phyloP scores from a whole-genome alignment of 1,140 invertebrate genomes.

The Antheraea mylitta region DNA sequence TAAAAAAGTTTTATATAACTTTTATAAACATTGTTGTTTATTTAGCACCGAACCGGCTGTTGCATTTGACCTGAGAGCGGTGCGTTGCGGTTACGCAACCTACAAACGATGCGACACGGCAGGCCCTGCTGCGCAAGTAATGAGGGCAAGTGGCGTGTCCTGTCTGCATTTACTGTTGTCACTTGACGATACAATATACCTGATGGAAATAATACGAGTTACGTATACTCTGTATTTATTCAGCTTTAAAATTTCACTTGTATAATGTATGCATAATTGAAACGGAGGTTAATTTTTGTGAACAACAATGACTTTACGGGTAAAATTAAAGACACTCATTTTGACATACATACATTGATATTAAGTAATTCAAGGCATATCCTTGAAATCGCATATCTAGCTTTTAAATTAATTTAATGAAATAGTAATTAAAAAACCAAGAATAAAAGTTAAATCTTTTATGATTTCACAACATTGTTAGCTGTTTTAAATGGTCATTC shows the following conservation, averaged over 20 bases:
- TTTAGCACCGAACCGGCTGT: no score
- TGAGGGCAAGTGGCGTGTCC: constrained; percentile 58
- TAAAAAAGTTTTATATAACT: no score
- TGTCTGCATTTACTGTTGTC: constrained; percentile 29
- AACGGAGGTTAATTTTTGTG: constrained; percentile 11
- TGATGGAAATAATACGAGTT: background rate
- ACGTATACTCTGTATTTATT: background rate
- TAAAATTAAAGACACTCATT: background rate
- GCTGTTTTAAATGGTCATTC: no score
- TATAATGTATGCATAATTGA: constrained; percentile 8
- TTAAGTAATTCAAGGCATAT: no score
- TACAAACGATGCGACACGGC: constrained; percentile 9
- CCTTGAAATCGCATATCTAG: no score
- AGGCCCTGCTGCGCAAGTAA: constrained; percentile 28
- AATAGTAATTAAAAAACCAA: no score
- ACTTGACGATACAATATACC: background rate
- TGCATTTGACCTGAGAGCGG: no score
- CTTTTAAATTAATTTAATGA: no score
- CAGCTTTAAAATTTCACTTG: constrained; percentile 1
- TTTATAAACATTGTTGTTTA: no score
- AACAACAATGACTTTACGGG: background rate
- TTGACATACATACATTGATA: no score
- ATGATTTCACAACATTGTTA: no score
- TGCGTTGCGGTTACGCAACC: constrained; percentile 6
- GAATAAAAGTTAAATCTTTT: no score